phyloP scores from a whole-genome alignment of 1,140 invertebrate genomes.

The Lerema accius region DNA sequence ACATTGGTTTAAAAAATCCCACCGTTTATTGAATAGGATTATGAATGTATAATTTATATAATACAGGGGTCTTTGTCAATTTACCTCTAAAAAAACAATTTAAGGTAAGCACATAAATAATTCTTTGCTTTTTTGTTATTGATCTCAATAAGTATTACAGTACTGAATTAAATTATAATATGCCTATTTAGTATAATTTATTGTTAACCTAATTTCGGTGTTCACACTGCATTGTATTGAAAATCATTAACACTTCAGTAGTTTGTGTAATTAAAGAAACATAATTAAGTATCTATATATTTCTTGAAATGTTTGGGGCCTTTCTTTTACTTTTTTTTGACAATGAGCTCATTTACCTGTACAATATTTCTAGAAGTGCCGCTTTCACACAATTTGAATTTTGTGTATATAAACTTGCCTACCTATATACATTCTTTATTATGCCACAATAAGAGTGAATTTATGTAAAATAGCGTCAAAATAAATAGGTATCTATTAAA shows the following conservation, averaged over 20 bases:
- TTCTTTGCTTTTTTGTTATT: constrained; percentile 14
- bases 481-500: too few species aligned
- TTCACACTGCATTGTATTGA: neutral
- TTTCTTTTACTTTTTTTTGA: too few species aligned
- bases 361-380: too few species aligned
- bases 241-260: neutral
- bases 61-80: constrained; percentile 1
- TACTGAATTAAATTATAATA: constrained; percentile 24
- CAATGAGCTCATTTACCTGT: too few species aligned
- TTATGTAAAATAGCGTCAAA: too few species aligned
- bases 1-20: constrained; percentile 33
- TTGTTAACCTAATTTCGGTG: constrained; percentile 12
- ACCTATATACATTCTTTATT: too few species aligned
- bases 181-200: constrained; percentile 9
- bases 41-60: constrained; percentile 23
- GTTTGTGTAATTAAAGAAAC: neutral
- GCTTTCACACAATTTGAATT: too few species aligned
- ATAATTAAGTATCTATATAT: too few species aligned
- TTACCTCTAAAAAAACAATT: constrained; percentile 11
- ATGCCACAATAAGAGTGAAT: too few species aligned
- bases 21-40: constrained; percentile 42
- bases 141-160: constrained; percentile 29
- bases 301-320: too few species aligned
- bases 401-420: too few species aligned
- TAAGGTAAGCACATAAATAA: constrained; percentile 9